Evolutionary conservation across 92 coral and sea anemone species (phyloP), one percentile per base, ranked within the genome.

Genomic region (Phenganax stokvisi): DNA sequence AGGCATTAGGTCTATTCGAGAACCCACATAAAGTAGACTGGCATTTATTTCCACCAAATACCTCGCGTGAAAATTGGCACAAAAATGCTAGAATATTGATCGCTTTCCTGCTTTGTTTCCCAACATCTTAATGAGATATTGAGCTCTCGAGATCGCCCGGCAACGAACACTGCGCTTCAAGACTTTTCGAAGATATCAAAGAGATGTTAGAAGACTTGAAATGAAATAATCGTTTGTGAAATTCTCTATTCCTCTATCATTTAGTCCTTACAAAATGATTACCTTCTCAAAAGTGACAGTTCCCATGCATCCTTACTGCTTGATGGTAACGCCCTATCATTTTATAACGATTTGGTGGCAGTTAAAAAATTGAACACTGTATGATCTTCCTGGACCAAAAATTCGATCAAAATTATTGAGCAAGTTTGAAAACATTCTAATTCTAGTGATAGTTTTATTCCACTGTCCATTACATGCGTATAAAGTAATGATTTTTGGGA

Each of bases 11-110:
- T 17, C 47, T 28, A 10, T 64, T 37, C 4, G 53, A 67, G 16
- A 17, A 12, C 28, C 6, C 7, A 64, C 12, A 68, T 53, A 37
- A 12, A 53, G 1, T 20, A 20, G 70, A 30, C 47, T 68, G 31
- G 53, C 9, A 37, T 27, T 37, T 30, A 6, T 30, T 68, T 68
- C 29, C 13, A n/a, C 73, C 73, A 68, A 68, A 68, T 68, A 30
- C 53, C 47, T 77, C 69, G 74, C 59, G 83, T 25, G 83, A 55
- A 76, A 55, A 47, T 79, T 54, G 83, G 74, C 83, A 53, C 69
- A n/a, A 61, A 63, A 63, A 10, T 8, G 83, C 65, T 79, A 10
- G 73, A 79, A 79, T 79, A 79, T 79, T 68, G 62, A 13, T 54
- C 31, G 16, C 37, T 67, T 64, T 79, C 83, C 51, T 63, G 73